Percentiles rank a stretch among this genome's conserved stretches.
Evolutionary conservation across 2,888 invertebrate species (phyloP).

Genomic region (Peribatodes rhomboidaria): DNA sequence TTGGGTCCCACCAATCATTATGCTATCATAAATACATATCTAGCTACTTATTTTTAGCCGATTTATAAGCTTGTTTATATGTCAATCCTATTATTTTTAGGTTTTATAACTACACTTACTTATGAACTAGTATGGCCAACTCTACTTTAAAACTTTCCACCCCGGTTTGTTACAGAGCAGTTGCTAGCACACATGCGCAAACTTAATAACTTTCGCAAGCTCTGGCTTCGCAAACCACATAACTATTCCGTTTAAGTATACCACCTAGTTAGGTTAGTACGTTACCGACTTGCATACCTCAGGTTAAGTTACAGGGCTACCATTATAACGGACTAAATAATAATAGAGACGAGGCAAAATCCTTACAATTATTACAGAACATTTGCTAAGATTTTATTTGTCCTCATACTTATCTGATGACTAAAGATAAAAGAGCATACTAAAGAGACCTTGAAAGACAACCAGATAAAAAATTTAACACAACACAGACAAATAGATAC

Average conservation of each 20-base stretch:
- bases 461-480: neutral
- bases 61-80: neutral
- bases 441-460: neutral
- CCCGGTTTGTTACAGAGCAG: conserved; percentile 12
- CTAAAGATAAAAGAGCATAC: neutral
- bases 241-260: conserved; percentile 19
- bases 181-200: conserved; percentile 20
- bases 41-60: neutral
- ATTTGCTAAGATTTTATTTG: too few species aligned
- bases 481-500: neutral
- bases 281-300: conserved; percentile 24
- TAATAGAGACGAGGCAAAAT: neutral
- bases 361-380: neutral
- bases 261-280: conserved; percentile 19
- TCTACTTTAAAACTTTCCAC: conserved; percentile 12
- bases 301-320: conserved; percentile 5
- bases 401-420: neutral
- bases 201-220: conserved; percentile 29
- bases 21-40: neutral
- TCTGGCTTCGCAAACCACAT: conserved; percentile 22
- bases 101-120: neutral
- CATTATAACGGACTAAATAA: neutral
- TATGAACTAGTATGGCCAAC: neutral
- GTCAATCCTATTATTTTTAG: neutral
- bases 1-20: too few species aligned